Evolutionary conservation across 1,140 invertebrate genomes (phyloP), one percentile per base, ranked within the genome.

Genomic region (Globodera rostochiensis): DNA sequence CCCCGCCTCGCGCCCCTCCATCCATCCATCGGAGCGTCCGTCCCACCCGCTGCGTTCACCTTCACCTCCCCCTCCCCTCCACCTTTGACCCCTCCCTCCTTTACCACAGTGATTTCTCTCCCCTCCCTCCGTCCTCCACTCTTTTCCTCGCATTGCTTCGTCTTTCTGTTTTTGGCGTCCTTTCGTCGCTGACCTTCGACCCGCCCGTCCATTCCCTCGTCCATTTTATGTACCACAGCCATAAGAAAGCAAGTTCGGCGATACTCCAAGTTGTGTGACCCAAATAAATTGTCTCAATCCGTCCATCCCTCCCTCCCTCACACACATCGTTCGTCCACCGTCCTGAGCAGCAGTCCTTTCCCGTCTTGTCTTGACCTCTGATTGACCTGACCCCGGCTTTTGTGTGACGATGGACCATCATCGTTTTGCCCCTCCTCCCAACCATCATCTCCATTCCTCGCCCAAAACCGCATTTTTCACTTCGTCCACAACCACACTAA

Each of bases 161-260:
- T 64, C 57, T 64, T 64, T 64, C 57, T 64, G 57, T 64, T 64
- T 64, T 64, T 64, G 57, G 57, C 57, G 57, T 64, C 57, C 57
- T 64, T 64, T 64, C 57, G 13, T 64, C 57, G 69, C 69, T 71
- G 69, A 71, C 25, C 69, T 71, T 71, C 46, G 69, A 71, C 69
- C 69, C 69, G 67, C 36, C 36, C 57, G 57, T 71, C 69, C 69
- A 8, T 69, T 21, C 67, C 67, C 19, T 21, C 67, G n/a, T 21
- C 67, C 67, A 53, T 64, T 64, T 15, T 19, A 53, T 15, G 19
- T 15, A 64, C 6, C 57, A 64, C 19, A 64, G 11, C 57, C 5
- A 19, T 19, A 64, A 64, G 57, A 13, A 64, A 64, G 13, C 57
- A 64, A 64, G 57, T 64, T 19, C 57, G 57, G 57, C 57, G 57